Conservation (phyloP, 2,113 vertebrate genomes). For the Trinectes maculatus region DNA sequence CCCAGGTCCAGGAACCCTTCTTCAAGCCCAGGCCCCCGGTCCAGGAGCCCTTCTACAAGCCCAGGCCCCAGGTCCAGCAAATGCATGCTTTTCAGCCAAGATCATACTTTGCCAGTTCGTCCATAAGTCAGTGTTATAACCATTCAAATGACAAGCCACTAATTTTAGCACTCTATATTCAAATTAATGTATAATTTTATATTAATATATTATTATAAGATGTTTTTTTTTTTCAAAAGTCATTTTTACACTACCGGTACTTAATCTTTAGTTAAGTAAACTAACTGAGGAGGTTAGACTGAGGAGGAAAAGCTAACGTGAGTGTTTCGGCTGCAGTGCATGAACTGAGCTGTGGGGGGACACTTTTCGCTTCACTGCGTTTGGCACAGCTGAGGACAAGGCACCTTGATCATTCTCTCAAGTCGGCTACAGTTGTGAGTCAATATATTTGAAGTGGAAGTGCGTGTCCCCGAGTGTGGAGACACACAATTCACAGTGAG, state of each 20-base stretch:
- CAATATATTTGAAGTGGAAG: not conserved
- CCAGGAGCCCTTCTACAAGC: no score
- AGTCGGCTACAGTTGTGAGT: constrained; percentile 2
- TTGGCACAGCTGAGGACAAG: not conserved
- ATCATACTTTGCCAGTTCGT: no score
- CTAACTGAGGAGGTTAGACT: not conserved
- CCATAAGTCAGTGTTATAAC: not conserved
- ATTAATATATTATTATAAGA: not conserved
- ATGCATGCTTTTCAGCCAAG: no score
- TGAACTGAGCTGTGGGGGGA: not conserved
- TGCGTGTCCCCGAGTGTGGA: not conserved
- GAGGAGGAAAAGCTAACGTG: not conserved
- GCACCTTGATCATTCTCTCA: not conserved
- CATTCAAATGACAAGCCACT: no score
- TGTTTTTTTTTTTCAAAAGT: no score
- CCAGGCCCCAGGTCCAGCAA: no score
- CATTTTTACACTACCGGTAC: no score
- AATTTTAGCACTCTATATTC: not conserved
- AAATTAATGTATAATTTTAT: not conserved
- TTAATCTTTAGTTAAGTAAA: no score
- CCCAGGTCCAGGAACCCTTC: no score
- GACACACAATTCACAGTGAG: not conserved
- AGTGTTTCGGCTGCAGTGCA: not conserved
- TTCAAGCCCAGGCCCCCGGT: no score
- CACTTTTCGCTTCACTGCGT: not conserved